Evolutionary conservation across 2,797 vertebrate genomes (phyloP).

Genomic region (Synanceia verrucosa): DNA sequence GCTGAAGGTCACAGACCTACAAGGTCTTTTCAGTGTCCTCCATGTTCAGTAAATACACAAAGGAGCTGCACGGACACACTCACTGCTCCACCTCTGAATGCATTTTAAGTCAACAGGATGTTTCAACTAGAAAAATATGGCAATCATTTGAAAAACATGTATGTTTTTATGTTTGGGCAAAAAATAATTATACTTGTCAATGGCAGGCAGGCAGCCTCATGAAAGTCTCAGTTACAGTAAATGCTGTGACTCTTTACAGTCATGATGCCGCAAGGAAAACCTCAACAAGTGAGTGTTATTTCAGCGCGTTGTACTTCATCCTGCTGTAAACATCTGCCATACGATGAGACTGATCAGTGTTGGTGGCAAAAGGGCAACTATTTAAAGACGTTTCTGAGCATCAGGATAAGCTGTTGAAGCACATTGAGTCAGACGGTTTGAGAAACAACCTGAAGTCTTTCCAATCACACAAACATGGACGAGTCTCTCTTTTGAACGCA

Average conservation of each 20-base stretch:
- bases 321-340: background rate
- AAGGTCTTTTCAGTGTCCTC: constrained; percentile 19
- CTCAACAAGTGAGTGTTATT: background rate
- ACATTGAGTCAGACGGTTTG: constrained; percentile 48
- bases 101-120: background rate
- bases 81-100: constrained; percentile 1
- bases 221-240: background rate
- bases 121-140: background rate
- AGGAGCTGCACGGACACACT: constrained; percentile 1
- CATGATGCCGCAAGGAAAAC: background rate
- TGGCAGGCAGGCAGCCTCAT: background rate
- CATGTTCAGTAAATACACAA: constrained; percentile 28
- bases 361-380: constrained; percentile 3
- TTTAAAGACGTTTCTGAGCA: constrained; percentile 33
- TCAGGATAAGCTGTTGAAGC: constrained; percentile 22
- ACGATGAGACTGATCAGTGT: background rate
- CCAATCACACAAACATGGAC: constrained; percentile 51
- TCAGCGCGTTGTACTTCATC: background rate
- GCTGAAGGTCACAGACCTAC: constrained; percentile 20
- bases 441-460: constrained; percentile 47
- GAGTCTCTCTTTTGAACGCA: constrained; percentile 40
- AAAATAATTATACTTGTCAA: background rate
- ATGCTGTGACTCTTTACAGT: background rate
- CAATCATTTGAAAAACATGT: background rate
- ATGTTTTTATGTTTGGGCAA: background rate